Conservation (phyloP, 2,113 vertebrate species). For the Phodopus roborovskii region DNA sequence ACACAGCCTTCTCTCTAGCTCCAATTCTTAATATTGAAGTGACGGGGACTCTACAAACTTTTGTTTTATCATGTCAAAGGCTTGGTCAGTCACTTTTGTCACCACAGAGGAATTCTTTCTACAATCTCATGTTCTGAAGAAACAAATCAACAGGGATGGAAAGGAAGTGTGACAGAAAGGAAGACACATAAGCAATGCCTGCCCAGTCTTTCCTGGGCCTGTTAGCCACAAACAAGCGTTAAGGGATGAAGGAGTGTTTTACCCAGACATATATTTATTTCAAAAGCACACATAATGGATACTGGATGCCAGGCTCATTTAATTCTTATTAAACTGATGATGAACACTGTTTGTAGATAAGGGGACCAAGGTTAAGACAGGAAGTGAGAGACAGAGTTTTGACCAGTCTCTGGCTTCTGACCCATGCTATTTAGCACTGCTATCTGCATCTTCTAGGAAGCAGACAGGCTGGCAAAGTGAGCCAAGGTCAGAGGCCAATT, state of each 20-base stretch:
- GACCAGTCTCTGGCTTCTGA: neutral
- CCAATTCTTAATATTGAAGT: conserved; percentile 8
- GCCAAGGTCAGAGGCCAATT: neutral
- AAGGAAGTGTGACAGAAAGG: conserved; percentile 8
- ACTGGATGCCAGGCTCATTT: neutral
- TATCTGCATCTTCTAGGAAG: neutral
- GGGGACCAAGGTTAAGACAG: neutral
- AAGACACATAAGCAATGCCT: neutral
- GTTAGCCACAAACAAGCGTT: neutral
- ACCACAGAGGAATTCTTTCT: neutral
- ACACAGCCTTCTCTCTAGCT: too few species aligned
- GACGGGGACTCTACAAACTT: neutral
- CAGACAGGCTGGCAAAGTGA: too few species aligned
- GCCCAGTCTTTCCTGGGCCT: neutral
- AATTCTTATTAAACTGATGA: neutral
- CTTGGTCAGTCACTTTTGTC: neutral
- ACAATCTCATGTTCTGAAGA: neutral
- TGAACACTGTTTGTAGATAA: neutral
- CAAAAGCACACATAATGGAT: neutral
- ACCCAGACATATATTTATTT: neutral
- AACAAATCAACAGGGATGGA: neutral
- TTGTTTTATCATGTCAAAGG: neutral
- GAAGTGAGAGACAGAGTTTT: neutral
- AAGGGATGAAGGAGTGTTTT: neutral
- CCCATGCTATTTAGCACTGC: neutral